phyloP scores from a whole-genome alignment of 2,888 invertebrate species.

The Ypsolopha scabrella region DNA sequence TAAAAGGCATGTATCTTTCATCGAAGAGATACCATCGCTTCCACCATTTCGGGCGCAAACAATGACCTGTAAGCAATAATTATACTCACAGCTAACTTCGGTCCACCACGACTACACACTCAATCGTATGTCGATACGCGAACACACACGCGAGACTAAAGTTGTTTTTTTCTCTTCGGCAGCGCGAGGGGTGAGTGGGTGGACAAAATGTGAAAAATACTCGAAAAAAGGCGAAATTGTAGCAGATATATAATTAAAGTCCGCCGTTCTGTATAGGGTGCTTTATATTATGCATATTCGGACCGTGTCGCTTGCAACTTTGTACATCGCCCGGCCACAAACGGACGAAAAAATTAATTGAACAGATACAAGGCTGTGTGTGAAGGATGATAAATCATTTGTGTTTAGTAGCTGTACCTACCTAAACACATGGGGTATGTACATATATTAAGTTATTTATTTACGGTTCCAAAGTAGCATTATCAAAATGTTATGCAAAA shows the following conservation, averaged over 20 bases:
- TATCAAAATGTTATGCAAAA: no score
- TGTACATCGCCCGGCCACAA: slow-evolving; percentile 9
- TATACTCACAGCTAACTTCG: not conserved
- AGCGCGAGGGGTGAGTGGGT: slow-evolving; percentile 37
- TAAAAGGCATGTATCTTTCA: not conserved
- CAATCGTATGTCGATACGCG: slow-evolving; percentile 24
- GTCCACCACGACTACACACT: not conserved
- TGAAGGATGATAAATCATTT: slow-evolving; percentile 19
- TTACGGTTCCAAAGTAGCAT: no score
- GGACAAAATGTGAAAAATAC: slow-evolving; percentile 70
- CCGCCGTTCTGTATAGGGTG: slow-evolving; percentile 52
- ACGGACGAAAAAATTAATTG: slow-evolving; percentile 37
- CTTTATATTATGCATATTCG: slow-evolving; percentile 63
- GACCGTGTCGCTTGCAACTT: slow-evolving; percentile 35
- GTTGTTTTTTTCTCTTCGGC: slow-evolving; percentile 54
- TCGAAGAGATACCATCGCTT: not conserved
- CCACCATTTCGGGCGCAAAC: not conserved
- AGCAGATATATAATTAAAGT: slow-evolving; percentile 71
- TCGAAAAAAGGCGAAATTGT: slow-evolving; percentile 71
- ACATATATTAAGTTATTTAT: no score
- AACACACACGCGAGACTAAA: slow-evolving; percentile 29
- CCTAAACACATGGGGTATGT: no score
- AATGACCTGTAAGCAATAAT: not conserved
- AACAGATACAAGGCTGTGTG: slow-evolving; percentile 19
- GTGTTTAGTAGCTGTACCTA: slow-evolving; percentile 15